Base-by-base conservation (phyloP, 2,888 invertebrate species). In the Conistra vaccinii region DNA sequence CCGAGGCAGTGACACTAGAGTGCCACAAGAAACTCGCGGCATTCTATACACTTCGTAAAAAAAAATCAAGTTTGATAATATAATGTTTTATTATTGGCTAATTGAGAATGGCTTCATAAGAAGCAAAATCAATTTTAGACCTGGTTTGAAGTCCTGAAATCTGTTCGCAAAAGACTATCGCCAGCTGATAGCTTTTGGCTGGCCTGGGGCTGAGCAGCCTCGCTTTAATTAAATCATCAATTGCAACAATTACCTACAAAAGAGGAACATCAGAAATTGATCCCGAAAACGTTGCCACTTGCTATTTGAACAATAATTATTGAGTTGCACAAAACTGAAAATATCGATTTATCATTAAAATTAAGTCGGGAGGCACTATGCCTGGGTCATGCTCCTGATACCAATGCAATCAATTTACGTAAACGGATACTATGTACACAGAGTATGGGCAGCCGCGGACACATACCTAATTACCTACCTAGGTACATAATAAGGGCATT, bases 401-500 rank as follows among this genome's bases (percentile, higher is more conserved):
- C n/a, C 57, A 63, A 45, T 58, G 67, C 70, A 71, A 82, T 80
- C 51, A 71, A 82, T 68, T 80, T 70, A 68, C 53, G 67, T 58
- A 63, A 67, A 67, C 53, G 32, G 55, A 62, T 57, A 45, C 35
- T 62, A 66, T 70, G 39, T 57, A 70, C 53, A 67, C 39, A 63
- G 39, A 63, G 39, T 48, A 39, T 57, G 29, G 61, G 23, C 32
- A 48, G 32, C 26, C 51, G 29, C 45, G 23, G 29, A 58, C 35
- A 26, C 23, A 12, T 69, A 35, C 23, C 35, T 35, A 35, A 35
- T 35, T 35, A 35, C 35, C 51, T 32, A 32, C 9, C 5, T 63
- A 29, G 7, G 45, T 51, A 35, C 26, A 67, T 58, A 70, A 61
- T 62, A 77, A 67, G 62, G 32, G 7, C 45, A 55, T 63, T 42